These are phyloP conservation scores for Zaprionus bogoriensis DNA, from an alignment of 2,888 invertebrate genomes.

Conservation along the genomic window DNA sequence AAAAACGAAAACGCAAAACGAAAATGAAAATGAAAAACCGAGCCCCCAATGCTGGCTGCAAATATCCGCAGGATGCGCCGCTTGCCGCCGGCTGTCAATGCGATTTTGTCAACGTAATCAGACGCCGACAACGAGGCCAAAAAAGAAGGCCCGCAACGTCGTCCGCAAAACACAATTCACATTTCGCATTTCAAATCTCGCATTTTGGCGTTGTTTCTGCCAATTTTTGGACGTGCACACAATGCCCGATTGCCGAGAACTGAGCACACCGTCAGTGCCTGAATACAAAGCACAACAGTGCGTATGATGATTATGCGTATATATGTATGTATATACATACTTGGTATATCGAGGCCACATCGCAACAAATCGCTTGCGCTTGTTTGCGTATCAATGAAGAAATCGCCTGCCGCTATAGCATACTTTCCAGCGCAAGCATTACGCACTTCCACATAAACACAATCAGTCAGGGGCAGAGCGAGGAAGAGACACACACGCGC, in stretches of 20 bases:
- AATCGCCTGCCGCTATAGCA: constrained; percentile 68
- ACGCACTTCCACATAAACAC: constrained; percentile 8
- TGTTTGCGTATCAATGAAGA: constrained; percentile 72
- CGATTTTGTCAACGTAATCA: constrained; percentile 69
- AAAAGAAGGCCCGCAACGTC: constrained; percentile 12
- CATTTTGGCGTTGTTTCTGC: constrained; percentile 33
- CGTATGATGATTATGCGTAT: constrained; percentile 1
- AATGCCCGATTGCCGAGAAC: constrained; percentile 18
- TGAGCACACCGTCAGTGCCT: not conserved
- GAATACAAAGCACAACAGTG: not conserved
- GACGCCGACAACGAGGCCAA: not conserved
- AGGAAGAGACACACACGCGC: not conserved
- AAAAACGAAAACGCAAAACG: not conserved
- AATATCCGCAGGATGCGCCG: constrained; percentile 69
- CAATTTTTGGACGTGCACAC: constrained; percentile 26
- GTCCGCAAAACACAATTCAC: constrained; percentile 23
- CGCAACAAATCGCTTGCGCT: constrained; percentile 53
- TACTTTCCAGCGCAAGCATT: constrained; percentile 55
- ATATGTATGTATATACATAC: constrained; percentile 3
- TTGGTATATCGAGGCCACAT: too few species aligned
- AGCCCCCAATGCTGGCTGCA: constrained; percentile 28
- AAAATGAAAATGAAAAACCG: not conserved
- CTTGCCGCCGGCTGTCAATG: constrained; percentile 53
- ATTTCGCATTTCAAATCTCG: not conserved
- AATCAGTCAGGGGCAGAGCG: not conserved